phyloP scores from a whole-genome alignment of 1,140 invertebrate genomes.

The Maniola jurtina region DNA sequence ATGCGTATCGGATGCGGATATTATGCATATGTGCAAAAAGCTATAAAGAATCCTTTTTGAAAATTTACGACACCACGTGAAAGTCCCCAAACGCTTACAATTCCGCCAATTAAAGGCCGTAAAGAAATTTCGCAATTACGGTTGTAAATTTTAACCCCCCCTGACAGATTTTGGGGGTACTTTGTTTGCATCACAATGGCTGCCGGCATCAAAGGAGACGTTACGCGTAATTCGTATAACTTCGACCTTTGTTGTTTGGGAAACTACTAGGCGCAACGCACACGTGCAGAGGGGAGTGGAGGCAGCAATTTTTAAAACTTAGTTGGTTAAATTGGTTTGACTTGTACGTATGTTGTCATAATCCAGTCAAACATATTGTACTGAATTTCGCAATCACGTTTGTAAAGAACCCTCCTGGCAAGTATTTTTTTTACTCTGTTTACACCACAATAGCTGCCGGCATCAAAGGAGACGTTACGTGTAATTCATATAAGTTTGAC shows the following conservation, averaged over 20 bases:
- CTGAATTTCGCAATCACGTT: slow-evolving; percentile 57
- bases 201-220: slow-evolving; percentile 7
- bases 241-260: slow-evolving; percentile 8
- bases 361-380: no score
- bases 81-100: slow-evolving; percentile 47
- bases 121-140: slow-evolving; percentile 59
- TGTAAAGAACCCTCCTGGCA: neutral
- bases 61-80: slow-evolving; percentile 57
- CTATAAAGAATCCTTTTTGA: slow-evolving; percentile 36
- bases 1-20: no score
- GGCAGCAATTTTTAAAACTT: neutral
- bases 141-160: slow-evolving; percentile 1
- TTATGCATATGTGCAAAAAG: no score
- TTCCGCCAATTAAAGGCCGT: slow-evolving; percentile 54
- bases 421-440: slow-evolving; percentile 13
- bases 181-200: slow-evolving; percentile 35
- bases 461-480: slow-evolving; percentile 8
- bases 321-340: no score
- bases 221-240: slow-evolving; percentile 2
- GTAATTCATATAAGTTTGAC: slow-evolving; percentile 1
- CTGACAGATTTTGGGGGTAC: neutral
- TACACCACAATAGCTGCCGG: slow-evolving; percentile 31
- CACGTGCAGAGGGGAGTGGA: neutral
- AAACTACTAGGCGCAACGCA: neutral
- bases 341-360: no score